Evolutionary conservation across 2,888 invertebrate species (phyloP).

Genomic region (Mythimna loreyi): DNA sequence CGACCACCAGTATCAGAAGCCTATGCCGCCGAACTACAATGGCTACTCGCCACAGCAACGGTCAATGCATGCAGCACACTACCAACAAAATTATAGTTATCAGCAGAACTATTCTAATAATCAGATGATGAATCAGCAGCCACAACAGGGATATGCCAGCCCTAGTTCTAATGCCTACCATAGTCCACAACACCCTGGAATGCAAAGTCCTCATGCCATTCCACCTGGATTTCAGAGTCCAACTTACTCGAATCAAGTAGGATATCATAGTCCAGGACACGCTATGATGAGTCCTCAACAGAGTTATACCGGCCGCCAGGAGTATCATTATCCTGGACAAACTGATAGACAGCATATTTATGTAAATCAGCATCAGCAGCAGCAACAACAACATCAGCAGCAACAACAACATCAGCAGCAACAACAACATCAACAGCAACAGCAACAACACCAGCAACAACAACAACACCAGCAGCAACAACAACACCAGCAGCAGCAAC

Average conservation of each 20-base stretch:
- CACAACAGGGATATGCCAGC: conserved; percentile 80
- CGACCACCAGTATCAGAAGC: conserved; percentile 88
- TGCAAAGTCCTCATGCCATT: conserved; percentile 84
- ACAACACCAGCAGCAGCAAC: conserved; percentile 54
- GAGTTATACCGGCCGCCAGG: conserved; percentile 79
- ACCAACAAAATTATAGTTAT: conserved; percentile 84
- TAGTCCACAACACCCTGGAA: conserved; percentile 84
- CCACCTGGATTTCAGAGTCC: conserved; percentile 86
- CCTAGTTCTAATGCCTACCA: conserved; percentile 83
- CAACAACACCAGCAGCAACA: conserved; percentile 69
- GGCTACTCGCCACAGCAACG: conserved; percentile 86
- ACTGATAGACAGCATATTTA: conserved; percentile 84
- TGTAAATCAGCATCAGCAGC: conserved; percentile 75
- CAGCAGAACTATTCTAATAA: conserved; percentile 82
- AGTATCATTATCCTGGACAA: conserved; percentile 83
- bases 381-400: conserved; percentile 72
- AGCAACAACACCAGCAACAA: conserved; percentile 72
- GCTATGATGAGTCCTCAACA: conserved; percentile 86
- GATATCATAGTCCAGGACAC: conserved; percentile 84
- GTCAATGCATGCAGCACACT: conserved; percentile 79
- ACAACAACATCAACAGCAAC: conserved; percentile 52
- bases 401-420: conserved; percentile 68
- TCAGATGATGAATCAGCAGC: conserved; percentile 80
- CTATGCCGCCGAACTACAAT: conserved; percentile 77
- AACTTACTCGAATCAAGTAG: conserved; percentile 83